Evolutionary conservation across 1,140 invertebrate genomes (phyloP).

Genomic region (Eurosta solidaginis): DNA sequence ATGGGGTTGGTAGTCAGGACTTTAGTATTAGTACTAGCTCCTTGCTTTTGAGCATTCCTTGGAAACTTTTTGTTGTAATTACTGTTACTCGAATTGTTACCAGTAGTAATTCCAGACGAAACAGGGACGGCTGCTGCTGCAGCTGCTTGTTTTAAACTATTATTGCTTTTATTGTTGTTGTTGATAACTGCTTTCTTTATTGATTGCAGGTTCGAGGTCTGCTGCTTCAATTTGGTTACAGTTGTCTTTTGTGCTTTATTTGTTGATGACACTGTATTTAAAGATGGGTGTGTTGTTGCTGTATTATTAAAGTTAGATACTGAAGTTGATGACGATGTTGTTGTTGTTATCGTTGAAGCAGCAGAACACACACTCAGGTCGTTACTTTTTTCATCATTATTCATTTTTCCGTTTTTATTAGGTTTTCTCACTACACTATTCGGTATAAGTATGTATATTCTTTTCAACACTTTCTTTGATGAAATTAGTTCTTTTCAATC

Average conservation of each 20-base stretch:
- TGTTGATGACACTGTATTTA: constrained; percentile 18
- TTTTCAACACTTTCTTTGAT: neutral
- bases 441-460: neutral
- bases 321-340: constrained; percentile 29
- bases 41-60: constrained; percentile 4
- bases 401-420: constrained; percentile 45
- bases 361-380: constrained; percentile 49
- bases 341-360: constrained; percentile 36
- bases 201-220: constrained; percentile 22
- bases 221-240: constrained; percentile 3
- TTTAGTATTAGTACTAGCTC: constrained; percentile 4
- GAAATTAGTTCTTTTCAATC: neutral
- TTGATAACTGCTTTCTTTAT: constrained; percentile 29
- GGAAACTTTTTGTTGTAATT: constrained; percentile 4
- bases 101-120: constrained; percentile 16
- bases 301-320: constrained; percentile 30
- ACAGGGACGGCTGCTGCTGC: constrained; percentile 28
- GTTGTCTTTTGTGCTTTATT: constrained; percentile 22
- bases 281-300: constrained; percentile 23
- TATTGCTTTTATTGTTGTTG: constrained; percentile 31
- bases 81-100: neutral
- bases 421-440: neutral
- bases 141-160: constrained; percentile 33
- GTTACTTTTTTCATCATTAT: constrained; percentile 58
- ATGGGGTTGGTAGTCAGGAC: neutral